Base-by-base conservation (phyloP, 1,140 invertebrate species). In the Triops cancriformis region DNA sequence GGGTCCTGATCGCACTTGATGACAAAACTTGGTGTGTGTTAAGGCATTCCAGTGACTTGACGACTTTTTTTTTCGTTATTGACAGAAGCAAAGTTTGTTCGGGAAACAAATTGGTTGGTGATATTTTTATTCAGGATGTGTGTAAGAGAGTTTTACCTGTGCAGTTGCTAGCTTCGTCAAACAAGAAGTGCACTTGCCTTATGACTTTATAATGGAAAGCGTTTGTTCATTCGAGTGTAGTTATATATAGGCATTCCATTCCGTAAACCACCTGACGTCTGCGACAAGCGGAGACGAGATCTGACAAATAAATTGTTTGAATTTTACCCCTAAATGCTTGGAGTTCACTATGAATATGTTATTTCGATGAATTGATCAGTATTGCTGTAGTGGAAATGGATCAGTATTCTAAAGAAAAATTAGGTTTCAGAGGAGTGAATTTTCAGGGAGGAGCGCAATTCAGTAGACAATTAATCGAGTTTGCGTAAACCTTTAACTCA, bases 211-310 rank as follows among this genome's bases (percentile, higher is more conserved):
- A n/a, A 64, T 64, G 51, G 51, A 64, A 64, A 64, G 51, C 51
- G 23, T 64, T 37, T n/a, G 23, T 64, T 64, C 51, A 64, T 64
- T 23, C 18, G 23, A 23, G 10, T n/a, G 51, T 64, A 64, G 51
- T 64, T 64, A 64, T 64, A 64, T 64, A 64, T 64, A 64, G 51
- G 51, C 51, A 64, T 64, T 64, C 51, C 51, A 64, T 23, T 64
- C 23, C 51, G 18, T 18, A n/a, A 64, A 64, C 51, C 51, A 64
- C 51, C 51, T 64, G 51, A 64, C 23, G 18, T 64, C 51, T 64
- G 51, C 51, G 23, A 18, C 14, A 23, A 12, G 51, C 51, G 23
- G 51, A 64, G 51, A 64, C 51, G 23, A 64, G 51, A 64, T 64
- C 51, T 64, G 51, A 64, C 14, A 64, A 64, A 64, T 64, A 64